Base-by-base conservation (phyloP, 1,140 invertebrate species). In the Euura saliciscinereae region DNA sequence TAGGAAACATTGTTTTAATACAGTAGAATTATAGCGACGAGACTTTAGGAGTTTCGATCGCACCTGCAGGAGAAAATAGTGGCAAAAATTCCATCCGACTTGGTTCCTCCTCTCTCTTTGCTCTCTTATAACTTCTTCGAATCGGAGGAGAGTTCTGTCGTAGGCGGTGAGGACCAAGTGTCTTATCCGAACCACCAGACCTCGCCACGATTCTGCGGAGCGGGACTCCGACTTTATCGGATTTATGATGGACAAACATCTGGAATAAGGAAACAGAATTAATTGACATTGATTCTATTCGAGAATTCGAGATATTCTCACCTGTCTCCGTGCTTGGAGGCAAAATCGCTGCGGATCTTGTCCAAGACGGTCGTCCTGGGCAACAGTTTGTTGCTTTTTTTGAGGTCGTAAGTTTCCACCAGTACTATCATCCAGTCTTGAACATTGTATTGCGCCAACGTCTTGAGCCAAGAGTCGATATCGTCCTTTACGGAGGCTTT, bases 321-420 rank as follows among this genome's bases (percentile, higher is more conserved):
- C 92, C 96, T 90, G 76, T 94, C 93, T n/a, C 90, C 89, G 80
- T 96, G 93, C 88, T 98, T 98, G 13, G 93, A 91, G 69, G 95
- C 95, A 91, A 99, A 98, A 86, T 99, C 97, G 83, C 91, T 93
- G 74, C 96, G 94, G 69, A 99, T 95, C 91, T 97, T 98, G 87
- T 99, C 97, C 73, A 97, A 88, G 43, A 99, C 97, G 45, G 97
- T 97, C 68, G 96, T 96, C 78, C 97, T 91, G 43, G 96, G 96
- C 68, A 99, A 86, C 42, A 99, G 86, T 87, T 99, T 98, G 85
- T 98, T 98, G 64, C 93, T 93, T 85, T 96, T 95, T 79, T 95
- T 94, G 79, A 94, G 93, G 88, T 99, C 97, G 86, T 96, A 94
- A 69, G 94, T 95, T 88, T 97, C 96, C 45, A 99, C 95, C 73